A percentile compares a stretch with the other conserved stretches of the same genome.
These are phyloP conservation scores for Atherinomorus stipes DNA, from an alignment of 2,113 vertebrate species.

Conservation along the genomic window DNA sequence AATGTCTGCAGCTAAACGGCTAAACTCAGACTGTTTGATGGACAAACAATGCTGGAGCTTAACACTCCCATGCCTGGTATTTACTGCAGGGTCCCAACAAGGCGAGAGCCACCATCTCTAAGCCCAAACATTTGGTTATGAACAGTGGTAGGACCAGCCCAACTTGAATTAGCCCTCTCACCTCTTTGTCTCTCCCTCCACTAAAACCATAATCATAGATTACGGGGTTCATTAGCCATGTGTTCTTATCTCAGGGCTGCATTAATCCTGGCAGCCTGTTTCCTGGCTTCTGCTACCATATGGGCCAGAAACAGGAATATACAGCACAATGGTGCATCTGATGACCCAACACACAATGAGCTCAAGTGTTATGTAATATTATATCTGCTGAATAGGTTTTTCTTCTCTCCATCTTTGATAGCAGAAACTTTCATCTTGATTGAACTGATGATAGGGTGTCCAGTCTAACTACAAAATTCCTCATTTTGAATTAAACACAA, in stretches of 20 bases:
- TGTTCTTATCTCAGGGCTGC: conserved; percentile 53
- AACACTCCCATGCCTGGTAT: conserved; percentile 32
- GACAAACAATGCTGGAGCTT: conserved; percentile 24
- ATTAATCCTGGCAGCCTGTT: conserved; percentile 65
- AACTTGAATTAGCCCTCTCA: conserved; percentile 57
- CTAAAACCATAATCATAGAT: conserved; percentile 67
- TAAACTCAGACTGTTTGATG: conserved; percentile 11
- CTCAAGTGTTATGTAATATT: conserved; percentile 55
- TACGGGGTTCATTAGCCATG: conserved; percentile 57
- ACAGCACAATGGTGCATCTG: conserved; percentile 17
- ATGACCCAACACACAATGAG: conserved; percentile 12
- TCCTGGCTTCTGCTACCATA: conserved; percentile 61
- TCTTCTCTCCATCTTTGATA: conserved; percentile 30
- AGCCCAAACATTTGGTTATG: conserved; percentile 40
- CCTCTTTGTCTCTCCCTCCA: conserved; percentile 56
- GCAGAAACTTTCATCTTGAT: background rate
- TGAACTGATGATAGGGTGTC: too few species aligned
- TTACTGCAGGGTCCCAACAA: conserved; percentile 17
- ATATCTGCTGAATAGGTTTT: conserved; percentile 25
- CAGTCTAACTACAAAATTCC: too few species aligned
- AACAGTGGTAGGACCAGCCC: conserved; percentile 25
- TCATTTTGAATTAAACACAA: background rate
- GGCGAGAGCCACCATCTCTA: conserved; percentile 5
- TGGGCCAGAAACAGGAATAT: conserved; percentile 45
- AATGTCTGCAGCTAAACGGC: conserved; percentile 4